Conservation (phyloP, 2,797 vertebrate genomes). For the Cyprinodon diabolis region DNA sequence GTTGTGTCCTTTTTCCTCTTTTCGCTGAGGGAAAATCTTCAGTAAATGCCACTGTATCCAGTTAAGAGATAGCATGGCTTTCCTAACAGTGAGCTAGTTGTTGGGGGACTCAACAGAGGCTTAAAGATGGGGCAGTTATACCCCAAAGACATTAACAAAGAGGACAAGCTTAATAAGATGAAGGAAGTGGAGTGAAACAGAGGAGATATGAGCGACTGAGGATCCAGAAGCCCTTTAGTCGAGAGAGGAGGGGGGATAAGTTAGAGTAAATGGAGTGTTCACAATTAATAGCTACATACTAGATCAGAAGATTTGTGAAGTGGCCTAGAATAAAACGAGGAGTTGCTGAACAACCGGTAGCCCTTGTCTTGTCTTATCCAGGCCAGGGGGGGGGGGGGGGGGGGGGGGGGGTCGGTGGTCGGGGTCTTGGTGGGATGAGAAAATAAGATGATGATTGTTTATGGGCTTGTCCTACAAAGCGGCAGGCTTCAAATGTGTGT, state of each 20-base stretch:
- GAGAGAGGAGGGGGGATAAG: background rate
- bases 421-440: conserved; percentile 28
- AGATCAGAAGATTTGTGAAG: conserved; percentile 34
- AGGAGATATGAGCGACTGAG: conserved; percentile 55
- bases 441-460: conserved; percentile 58
- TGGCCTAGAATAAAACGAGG: conserved; percentile 52
- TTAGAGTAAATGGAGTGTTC: conserved; percentile 48
- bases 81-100: conserved; percentile 18
- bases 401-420: conserved; percentile 1
- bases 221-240: conserved; percentile 4
- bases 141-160: conserved; percentile 24
- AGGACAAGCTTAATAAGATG: conserved; percentile 34
- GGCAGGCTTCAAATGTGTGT: conserved; percentile 10
- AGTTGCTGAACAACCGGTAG: conserved; percentile 13
- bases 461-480: conserved; percentile 39
- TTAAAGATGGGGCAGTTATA: conserved; percentile 42
- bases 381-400: conserved; percentile 17
- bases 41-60: conserved; percentile 44
- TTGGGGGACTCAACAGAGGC: conserved; percentile 31
- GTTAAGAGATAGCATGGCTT: conserved; percentile 21
- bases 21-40: conserved; percentile 23
- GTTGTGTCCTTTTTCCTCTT: conserved; percentile 43
- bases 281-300: conserved; percentile 40
- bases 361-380: background rate
- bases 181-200: conserved; percentile 52